A percentile compares a stretch with the other conserved stretches of the same genome.
Conservation (phyloP, 2,888 invertebrate genomes). For the Conops quadrifasciatus region DNA sequence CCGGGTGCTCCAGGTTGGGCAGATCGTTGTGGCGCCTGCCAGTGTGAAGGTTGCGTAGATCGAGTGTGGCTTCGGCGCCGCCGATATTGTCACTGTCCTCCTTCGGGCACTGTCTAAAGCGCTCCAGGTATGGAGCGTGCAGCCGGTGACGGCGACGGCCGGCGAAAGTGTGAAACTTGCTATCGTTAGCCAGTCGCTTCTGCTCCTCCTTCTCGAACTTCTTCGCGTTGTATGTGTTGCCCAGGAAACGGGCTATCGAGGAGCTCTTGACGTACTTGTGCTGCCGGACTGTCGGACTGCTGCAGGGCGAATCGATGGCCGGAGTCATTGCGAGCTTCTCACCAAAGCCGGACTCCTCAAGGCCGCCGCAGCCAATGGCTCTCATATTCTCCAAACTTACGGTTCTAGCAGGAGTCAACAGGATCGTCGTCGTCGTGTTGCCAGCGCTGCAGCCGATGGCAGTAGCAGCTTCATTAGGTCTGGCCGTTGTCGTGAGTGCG, state of each 20-base stretch:
- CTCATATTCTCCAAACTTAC: constrained; percentile 14
- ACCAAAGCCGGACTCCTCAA: constrained; percentile 7
- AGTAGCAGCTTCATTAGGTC: neutral
- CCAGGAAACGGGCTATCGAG: constrained; percentile 62
- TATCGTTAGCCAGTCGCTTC: constrained; percentile 49
- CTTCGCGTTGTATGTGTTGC: constrained; percentile 64
- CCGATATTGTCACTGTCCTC: constrained; percentile 55
- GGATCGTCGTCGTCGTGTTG: neutral
- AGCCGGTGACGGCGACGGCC: constrained; percentile 53
- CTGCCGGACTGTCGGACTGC: constrained; percentile 49
- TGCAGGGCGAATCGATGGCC: constrained; percentile 16
- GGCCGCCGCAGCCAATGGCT: constrained; percentile 40
- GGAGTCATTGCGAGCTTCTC: neutral
- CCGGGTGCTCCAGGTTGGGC: constrained; percentile 42
- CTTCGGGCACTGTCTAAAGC: constrained; percentile 61
- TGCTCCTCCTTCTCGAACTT: constrained; percentile 61
- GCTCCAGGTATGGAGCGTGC: constrained; percentile 57
- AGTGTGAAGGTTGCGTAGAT: constrained; percentile 46
- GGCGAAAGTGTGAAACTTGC: constrained; percentile 60
- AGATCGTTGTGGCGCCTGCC: constrained; percentile 51
- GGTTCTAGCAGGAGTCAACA: neutral
- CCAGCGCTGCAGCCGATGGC: no score
- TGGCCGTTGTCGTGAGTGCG: constrained; percentile 36
- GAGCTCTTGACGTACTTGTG: constrained; percentile 63
- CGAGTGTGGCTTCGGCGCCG: constrained; percentile 37